Evolutionary conservation across 2,888 invertebrate genomes (phyloP).

Genomic region (Netelia fuscicornis): DNA sequence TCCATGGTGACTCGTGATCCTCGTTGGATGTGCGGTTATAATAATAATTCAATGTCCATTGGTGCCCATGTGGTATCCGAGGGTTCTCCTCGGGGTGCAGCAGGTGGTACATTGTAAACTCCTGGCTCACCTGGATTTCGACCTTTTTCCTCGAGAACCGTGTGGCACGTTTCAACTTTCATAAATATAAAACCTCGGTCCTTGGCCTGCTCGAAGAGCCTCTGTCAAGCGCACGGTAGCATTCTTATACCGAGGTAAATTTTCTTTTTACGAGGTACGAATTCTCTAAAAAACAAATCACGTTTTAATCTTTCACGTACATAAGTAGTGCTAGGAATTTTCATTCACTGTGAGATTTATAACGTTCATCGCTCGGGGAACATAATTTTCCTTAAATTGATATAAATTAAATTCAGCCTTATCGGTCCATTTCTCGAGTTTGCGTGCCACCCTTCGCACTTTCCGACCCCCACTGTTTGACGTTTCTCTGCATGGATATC

Average conservation of each 20-base stretch:
- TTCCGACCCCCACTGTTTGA: constrained; percentile 24
- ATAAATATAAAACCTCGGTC: constrained; percentile 55
- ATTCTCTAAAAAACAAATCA: neutral
- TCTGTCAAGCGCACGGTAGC: neutral
- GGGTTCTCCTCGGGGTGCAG: constrained; percentile 71
- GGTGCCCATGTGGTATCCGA: constrained; percentile 59
- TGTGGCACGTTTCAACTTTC: constrained; percentile 44
- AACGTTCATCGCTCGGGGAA: neutral
- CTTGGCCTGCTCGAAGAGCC: neutral
- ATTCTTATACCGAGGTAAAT: neutral
- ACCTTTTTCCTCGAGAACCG: constrained; percentile 38
- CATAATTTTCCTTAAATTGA: constrained; percentile 39
- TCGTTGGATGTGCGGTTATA: neutral
- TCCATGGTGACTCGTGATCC: constrained; percentile 5
- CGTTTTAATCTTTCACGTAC: neutral
- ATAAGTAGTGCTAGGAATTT: neutral
- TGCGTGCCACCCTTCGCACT: neutral
- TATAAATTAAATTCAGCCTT: constrained; percentile 48
- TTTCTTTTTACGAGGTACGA: constrained; percentile 31
- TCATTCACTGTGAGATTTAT: neutral
- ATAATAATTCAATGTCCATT: constrained; percentile 16
- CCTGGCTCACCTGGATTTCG: constrained; percentile 75
- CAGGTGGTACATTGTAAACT: constrained; percentile 76
- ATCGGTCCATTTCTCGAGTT: constrained; percentile 42
- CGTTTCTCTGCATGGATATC: constrained; percentile 31